Conservation (phyloP, 2,113 vertebrate species). For the Equus przewalskii region DNA sequence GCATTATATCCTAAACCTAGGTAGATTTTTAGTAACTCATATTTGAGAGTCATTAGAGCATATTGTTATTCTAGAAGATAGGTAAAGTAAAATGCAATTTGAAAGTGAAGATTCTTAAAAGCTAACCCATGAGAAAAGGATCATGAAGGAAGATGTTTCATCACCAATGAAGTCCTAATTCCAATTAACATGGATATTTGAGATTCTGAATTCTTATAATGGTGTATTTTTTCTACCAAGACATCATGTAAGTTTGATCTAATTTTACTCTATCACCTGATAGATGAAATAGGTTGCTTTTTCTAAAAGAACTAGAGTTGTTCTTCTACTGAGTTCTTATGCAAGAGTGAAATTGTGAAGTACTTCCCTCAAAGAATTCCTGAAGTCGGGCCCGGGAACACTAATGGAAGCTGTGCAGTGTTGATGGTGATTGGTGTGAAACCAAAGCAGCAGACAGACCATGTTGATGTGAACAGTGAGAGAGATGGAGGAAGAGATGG, state of each 20-base stretch:
- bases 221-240: not conserved
- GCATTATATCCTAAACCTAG: not conserved
- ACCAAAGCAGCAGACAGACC: not conserved
- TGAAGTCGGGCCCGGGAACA: not conserved
- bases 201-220: not conserved
- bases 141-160: not conserved
- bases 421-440: not conserved
- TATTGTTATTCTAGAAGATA: not conserved
- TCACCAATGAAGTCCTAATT: not conserved
- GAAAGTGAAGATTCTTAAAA: constrained; percentile 16
- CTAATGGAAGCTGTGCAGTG: not conserved
- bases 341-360: not conserved
- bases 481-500: not conserved
- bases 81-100: not conserved
- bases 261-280: not conserved
- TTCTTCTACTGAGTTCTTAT: not conserved
- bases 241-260: not conserved
- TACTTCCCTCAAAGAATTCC: not conserved
- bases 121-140: not conserved
- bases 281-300: not conserved
- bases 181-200: not conserved
- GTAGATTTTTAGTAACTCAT: not conserved
- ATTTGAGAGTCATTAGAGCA: not conserved
- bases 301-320: not conserved
- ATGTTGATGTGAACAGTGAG: not conserved